Evolutionary conservation across 2,113 vertebrate genomes (phyloP), one percentile per base, ranked within the genome.

Genomic region (Hippopotamus amphibius): DNA sequence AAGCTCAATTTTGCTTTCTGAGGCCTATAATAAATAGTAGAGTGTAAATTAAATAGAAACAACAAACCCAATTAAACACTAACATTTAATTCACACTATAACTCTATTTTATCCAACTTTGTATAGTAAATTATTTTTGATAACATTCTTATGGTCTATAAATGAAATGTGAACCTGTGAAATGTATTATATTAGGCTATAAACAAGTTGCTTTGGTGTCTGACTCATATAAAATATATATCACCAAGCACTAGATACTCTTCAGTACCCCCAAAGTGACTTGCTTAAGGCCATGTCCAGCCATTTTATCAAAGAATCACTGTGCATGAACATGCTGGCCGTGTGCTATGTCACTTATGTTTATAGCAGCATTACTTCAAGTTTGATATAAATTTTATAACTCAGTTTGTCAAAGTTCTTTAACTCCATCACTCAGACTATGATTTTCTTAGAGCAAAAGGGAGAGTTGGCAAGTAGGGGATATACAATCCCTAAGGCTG

Each of bases 301-400:
- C 6, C 63, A 5, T 37, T 55, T 53, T 15, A 41, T 53, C 61
- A 55, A 65, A 63, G 72, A 81, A 65, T 81, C 46, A 48, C 19
- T 82, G 7, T 61, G 13, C 24, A 57, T n/a, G 6, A 30, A 72
- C 21, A 77, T 22, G n/a, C 0, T 82, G 53, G 28, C 43, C 24
- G 16, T 7, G 0, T n/a, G 14, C 14, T 69, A 0, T 81, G 26
- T 21, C 24, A 85, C 55, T 97, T 97, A 46, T 12, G 0, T 97
- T 98, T 98, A 94, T 10, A 97, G 94, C 17, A 92, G 68, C 37
- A 92, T 96, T 96, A 93, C 87, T 95, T 57, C 2, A 12, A 92
- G 48, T 90, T 53, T 77, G 91, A 95, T 79, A 93, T 16, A 96
- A 93, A 93, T 97, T 93, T 97, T 92, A 97, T 89, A 83, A 97